Base-by-base conservation (phyloP, 2,113 vertebrate genomes). In the Beaufortia kweichowensis region DNA sequence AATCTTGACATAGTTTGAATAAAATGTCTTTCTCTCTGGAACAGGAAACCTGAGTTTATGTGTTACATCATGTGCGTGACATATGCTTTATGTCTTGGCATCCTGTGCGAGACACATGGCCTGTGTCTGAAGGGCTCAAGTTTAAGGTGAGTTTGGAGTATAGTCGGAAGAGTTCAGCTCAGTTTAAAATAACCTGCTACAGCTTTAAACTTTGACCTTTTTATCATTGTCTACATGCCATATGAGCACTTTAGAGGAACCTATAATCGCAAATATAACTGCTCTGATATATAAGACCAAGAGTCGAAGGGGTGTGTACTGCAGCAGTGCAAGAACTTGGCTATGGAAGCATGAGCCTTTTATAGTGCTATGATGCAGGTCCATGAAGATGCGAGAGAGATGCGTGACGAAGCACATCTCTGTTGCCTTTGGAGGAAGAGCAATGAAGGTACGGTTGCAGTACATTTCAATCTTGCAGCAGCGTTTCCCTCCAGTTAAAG, bases 401-500 rank as follows among this genome's bases (percentile, higher is more conserved):
- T 74, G 70, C 10, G 26, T 23, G 56, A 59, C 26, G 75, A 73
- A 79, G 35, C 67, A 31, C 9, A 62, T 72, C 66, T 63, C 29
- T 65, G 77, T 74, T 76, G 60, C 57, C 63, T 24, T 48, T 28
- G 41, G 31, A 24, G 71, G 55, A 81, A 26, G 65, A 65, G 60
- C 66, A 21, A 26, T 76, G 75, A 76, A 29, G 62, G 33, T 3
- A 55, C 70, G 77, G 31, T 43, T 75, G 81, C 60, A 55, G n/a
- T 7, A 26, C 77, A 71, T 57, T 77, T 92, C 83, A 93, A 81
- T 98, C 95, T 73, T 98, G 96, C 26, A 95, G 91, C 28, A 99
- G 87, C 33, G 95, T 95, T 87, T 99, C 96, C 91, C 96, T 94
- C 97, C 97, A 99, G 92, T 96, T 98, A 92, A 99, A 99, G 88